Conservation (phyloP, 2,797 vertebrate species). For the Denticeps clupeoides region DNA sequence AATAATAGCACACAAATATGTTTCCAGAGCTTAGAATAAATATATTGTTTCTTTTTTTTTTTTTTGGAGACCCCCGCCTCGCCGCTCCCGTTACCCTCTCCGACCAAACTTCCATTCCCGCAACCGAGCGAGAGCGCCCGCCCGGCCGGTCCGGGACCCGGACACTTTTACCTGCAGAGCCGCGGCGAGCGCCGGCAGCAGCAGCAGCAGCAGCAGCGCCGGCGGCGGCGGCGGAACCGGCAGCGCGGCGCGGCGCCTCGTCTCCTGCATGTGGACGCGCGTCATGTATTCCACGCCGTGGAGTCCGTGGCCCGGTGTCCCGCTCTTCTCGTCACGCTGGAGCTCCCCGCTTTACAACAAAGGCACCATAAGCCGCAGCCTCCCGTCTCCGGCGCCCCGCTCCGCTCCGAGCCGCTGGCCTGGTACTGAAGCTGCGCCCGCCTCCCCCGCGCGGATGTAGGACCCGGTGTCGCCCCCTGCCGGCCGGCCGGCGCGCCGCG, state of each 20-base stretch:
- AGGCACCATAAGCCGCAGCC: slow-evolving; percentile 52
- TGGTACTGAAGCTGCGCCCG: slow-evolving; percentile 65
- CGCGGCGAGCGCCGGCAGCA: slow-evolving; percentile 51
- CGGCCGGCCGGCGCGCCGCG: no score
- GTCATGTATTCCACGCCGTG: slow-evolving; percentile 24
- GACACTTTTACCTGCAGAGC: slow-evolving; percentile 56
- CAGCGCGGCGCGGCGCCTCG: no score
- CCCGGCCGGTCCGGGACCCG: no score
- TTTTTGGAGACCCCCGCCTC: background rate
- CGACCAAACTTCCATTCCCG: background rate
- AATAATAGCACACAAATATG: no score
- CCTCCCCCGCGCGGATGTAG: slow-evolving; percentile 20
- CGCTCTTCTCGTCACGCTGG: slow-evolving; percentile 24
- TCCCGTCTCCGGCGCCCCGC: slow-evolving; percentile 44
- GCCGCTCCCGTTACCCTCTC: background rate
- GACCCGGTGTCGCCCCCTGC: slow-evolving; percentile 64
- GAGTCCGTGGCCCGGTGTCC: slow-evolving; percentile 49
- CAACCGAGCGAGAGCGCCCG: no score
- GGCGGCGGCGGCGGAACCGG: no score
- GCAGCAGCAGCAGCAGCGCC: no score
- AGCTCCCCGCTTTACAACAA: slow-evolving; percentile 45
- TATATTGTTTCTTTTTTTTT: no score
- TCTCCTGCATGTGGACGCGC: no score
- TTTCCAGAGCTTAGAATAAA: no score
- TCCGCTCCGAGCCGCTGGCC: slow-evolving; percentile 53